Conservation (phyloP, 2,113 vertebrate genomes). For the Sceloporus undulatus region DNA sequence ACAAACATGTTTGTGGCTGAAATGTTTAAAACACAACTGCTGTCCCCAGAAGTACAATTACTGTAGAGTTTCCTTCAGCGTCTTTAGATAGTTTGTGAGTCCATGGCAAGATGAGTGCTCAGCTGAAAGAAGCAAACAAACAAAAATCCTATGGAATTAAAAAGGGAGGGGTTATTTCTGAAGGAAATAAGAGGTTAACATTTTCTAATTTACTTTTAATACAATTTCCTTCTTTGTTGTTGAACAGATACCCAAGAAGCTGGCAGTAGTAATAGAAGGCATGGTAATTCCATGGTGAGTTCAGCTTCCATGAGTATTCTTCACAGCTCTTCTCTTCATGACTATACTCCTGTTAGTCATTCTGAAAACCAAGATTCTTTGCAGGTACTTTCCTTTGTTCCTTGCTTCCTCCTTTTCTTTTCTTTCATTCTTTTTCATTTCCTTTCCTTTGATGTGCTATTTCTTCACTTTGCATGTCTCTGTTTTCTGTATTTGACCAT, state of each 20-base stretch:
- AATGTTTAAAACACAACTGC: neutral
- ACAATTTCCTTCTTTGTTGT: neutral
- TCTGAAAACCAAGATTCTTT: slow-evolving; percentile 86
- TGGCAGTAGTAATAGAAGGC: slow-evolving; percentile 84
- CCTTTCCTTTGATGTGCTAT: slow-evolving; percentile 57
- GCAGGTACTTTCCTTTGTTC: slow-evolving; percentile 76
- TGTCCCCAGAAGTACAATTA: neutral
- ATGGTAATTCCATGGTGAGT: slow-evolving; percentile 90
- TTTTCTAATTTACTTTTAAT: neutral
- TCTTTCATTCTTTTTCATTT: slow-evolving; percentile 43
- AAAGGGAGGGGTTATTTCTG: neutral
- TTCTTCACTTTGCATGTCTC: slow-evolving; percentile 44
- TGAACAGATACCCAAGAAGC: slow-evolving; percentile 86
- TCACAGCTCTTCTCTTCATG: slow-evolving; percentile 84
- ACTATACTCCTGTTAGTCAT: slow-evolving; percentile 83
- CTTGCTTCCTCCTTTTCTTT: slow-evolving; percentile 16
- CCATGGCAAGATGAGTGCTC: neutral
- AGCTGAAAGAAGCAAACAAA: slow-evolving; percentile 25
- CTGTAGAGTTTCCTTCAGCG: neutral
- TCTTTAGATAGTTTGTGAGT: neutral
- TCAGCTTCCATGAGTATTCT: slow-evolving; percentile 82
- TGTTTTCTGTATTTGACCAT: slow-evolving; percentile 39
- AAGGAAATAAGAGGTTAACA: slow-evolving; percentile 28
- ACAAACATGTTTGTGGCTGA: neutral
- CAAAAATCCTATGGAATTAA: neutral